Conservation (phyloP, 1,140 invertebrate genomes). For the Aporrectodea caliginosa region DNA sequence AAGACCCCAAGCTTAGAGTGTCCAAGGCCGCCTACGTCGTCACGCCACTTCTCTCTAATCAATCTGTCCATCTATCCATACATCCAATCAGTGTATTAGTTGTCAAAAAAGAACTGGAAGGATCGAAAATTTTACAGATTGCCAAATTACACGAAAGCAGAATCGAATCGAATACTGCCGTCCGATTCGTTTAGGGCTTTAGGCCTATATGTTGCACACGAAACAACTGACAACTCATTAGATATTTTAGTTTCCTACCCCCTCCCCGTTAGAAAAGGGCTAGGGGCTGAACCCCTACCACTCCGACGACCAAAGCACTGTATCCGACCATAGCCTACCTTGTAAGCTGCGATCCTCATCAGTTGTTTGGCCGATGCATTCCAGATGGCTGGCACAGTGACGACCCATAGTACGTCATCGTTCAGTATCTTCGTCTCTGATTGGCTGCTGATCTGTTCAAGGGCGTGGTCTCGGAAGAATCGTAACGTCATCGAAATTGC, state of each 20-base stretch:
- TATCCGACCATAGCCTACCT: no score
- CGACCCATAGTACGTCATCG: slow-evolving; percentile 63
- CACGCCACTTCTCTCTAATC: no score
- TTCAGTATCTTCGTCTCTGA: slow-evolving; percentile 54
- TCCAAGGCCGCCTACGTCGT: no score
- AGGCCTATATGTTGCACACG: neutral
- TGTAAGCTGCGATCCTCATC: slow-evolving; percentile 63
- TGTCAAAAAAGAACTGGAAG: neutral
- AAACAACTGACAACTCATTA: no score
- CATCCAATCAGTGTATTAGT: neutral
- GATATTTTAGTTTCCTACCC: neutral
- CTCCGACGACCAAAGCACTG: slow-evolving; percentile 5
- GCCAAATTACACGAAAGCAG: no score
- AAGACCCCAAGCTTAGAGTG: no score
- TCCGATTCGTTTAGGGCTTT: neutral
- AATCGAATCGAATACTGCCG: no score
- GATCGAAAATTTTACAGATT: neutral
- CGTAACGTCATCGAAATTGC: slow-evolving; percentile 60
- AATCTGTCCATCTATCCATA: no score
- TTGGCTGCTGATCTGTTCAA: slow-evolving; percentile 60
- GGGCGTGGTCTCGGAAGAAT: slow-evolving; percentile 61
- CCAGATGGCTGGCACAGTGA: slow-evolving; percentile 66
- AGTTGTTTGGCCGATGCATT: slow-evolving; percentile 64
- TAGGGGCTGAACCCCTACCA: neutral
- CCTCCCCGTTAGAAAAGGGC: neutral